Evolutionary conservation across 2,888 invertebrate genomes (phyloP).

Genomic region (Melikaiella ostensackeni): DNA sequence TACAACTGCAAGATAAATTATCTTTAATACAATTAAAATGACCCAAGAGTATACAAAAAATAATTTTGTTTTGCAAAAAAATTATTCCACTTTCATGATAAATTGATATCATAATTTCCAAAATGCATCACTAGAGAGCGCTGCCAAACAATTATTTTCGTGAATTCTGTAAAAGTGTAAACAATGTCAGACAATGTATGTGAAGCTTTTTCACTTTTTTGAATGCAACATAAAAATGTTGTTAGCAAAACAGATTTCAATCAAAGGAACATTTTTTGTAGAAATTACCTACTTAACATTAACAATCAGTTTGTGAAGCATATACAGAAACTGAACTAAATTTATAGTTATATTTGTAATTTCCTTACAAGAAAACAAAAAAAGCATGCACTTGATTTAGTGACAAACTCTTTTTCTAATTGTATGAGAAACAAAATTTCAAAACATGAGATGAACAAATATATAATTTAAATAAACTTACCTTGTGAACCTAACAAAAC

Average conservation of each 20-base stretch:
- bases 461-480: conserved; percentile 73
- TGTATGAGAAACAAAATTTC: background rate
- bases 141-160: background rate
- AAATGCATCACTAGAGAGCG: background rate
- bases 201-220: background rate
- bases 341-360: background rate
- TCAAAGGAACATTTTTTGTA: background rate
- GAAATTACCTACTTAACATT: background rate
- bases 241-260: background rate
- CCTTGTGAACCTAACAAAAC: conserved; percentile 91
- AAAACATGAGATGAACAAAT: background rate
- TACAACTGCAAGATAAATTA: too few relatives aligned
- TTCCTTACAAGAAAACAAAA: background rate
- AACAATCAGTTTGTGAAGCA: background rate
- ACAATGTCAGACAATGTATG: too few relatives aligned
- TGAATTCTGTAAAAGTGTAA: conserved; percentile 17
- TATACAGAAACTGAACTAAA: background rate
- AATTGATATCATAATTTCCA: background rate
- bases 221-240: background rate
- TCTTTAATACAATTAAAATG: too few relatives aligned
- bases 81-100: background rate
- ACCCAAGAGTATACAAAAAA: background rate
- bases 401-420: background rate
- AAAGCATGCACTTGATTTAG: background rate
- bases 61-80: background rate